Percentiles rank a stretch among this genome's conserved stretches.
phyloP scores from a whole-genome alignment of 2,888 invertebrate genomes.

The Hemistola chrysoprasaria region DNA sequence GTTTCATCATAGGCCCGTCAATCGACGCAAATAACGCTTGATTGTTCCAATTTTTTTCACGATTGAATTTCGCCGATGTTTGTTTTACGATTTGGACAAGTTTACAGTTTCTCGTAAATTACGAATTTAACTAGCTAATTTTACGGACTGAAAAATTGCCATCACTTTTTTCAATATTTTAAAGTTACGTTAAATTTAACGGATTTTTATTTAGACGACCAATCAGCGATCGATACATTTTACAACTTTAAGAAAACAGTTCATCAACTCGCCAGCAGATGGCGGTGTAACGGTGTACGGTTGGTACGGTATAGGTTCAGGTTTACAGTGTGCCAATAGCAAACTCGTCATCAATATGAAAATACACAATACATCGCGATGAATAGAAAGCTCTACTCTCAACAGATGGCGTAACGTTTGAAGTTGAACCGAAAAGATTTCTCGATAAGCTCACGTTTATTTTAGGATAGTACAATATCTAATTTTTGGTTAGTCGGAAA shows the following conservation, averaged over 20 bases:
- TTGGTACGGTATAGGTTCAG: no score
- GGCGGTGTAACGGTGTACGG: slow-evolving; percentile 7
- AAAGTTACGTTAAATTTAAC: not conserved
- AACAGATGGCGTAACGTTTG: slow-evolving; percentile 51
- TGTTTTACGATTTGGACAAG: not conserved
- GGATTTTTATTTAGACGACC: slow-evolving; percentile 1
- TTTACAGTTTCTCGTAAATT: no score
- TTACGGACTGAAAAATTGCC: no score
- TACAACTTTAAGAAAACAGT: slow-evolving; percentile 8
- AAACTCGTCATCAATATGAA: not conserved
- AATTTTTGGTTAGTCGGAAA: slow-evolving; percentile 27
- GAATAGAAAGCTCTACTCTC: not conserved
- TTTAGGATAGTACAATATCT: slow-evolving; percentile 59
- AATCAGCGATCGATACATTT: not conserved
- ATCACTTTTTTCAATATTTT: no score
- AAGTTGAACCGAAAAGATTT: slow-evolving; percentile 21
- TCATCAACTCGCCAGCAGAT: slow-evolving; percentile 15
- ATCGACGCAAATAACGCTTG: slow-evolving; percentile 32
- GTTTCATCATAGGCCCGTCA: slow-evolving; percentile 31
- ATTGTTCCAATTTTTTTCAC: slow-evolving; percentile 28
- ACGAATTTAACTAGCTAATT: no score
- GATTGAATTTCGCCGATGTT: slow-evolving; percentile 9
- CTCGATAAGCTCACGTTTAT: slow-evolving; percentile 60
- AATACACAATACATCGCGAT: slow-evolving; percentile 19
- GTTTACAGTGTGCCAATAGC: no score